Evolutionary conservation across 2,113 vertebrate species (phyloP), one percentile per base, ranked within the genome.

Genomic region (Meriones unguiculatus): DNA sequence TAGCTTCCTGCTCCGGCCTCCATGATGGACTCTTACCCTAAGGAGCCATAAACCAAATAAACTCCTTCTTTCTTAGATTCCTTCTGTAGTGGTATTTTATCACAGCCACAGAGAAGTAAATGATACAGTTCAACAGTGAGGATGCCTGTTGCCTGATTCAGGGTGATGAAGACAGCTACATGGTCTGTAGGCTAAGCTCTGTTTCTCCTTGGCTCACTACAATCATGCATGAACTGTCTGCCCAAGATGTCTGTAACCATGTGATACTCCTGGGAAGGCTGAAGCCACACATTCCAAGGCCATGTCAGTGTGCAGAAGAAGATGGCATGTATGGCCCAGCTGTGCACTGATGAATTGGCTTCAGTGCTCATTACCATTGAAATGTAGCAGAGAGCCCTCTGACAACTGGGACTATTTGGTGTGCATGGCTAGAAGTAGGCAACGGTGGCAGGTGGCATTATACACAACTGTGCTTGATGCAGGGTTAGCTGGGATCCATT

Each of bases 381-480:
- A 97, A 98, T 97, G 97, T 84, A 96, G 93, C 92, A 97, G 97
- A 97, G 97, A 95, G 64, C 94, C 94, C 87, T 97, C 91, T 97
- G 97, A 97, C 96, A 96, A 98, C 85, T 86, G 97, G 95, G 95
- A 54, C 97, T 95, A 70, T 97, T 98, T 97, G 96, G 97, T 80
- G 97, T 97, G 96, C 93, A 89, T 97, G 97, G 82, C 90, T 98
- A 95, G 85, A 96, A 97, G 98, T 96, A 96, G 94, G 96, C 95
- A 96, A 97, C n/a, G 93, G 97, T 92, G 97, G 98, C 92, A 96
- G 98, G 97, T 91, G 90, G 91, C 96, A 97, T 97, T 96, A 97
- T 72, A 96, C 97, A 98, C 98, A 97, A 97, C 98, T 94, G 97
- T 90, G 95, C 96, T 89, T 93, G 97, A 98, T 91, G 92, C 96